Evolutionary conservation across 2,797 vertebrate genomes (phyloP), one percentile per base, ranked within the genome.

Genomic region (Chelon auratus): DNA sequence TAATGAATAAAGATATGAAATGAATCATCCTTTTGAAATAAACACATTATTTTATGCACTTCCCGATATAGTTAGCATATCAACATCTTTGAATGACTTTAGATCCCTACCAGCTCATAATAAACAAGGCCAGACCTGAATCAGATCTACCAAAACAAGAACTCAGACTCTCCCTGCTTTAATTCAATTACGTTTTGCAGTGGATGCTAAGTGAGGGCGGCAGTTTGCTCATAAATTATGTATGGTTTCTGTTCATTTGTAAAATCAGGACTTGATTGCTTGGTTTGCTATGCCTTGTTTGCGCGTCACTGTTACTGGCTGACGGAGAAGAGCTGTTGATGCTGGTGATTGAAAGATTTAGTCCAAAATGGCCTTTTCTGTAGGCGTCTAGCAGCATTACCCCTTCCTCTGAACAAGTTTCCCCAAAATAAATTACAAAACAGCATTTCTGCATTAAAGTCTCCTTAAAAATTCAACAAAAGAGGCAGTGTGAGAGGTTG

Each of bases 191-290:
- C 48, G 60, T 62, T 72, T 57, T 37, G 33, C 51, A 45, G 43
- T 26, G 13, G 33, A 12, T 24, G 53, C 43, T 26, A 45, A 47
- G 3, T 73, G 45, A 37, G 15, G 18, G 50, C 40, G 54, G 63
- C 52, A 10, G 22, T 26, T 52, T 61, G 39, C 5, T 73, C 37
- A 73, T 79, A 40, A 65, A 81, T 73, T 56, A 72, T 75, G 43
- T 59, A 75, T 39, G 5, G 17, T 36, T 42, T 67, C 47, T 40
- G 39, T 30, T 61, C 12, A 48, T 72, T 69, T 70, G 50, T 64
- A 54, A 79, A 75, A 75, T 59, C 33, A 55, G 45, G 63, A 69
- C 54, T 69, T 8, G 51, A 56, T 13, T 72, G 18, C 65, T 69
- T 22, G 4, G 5, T 70, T 81, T 55, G 40, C 2, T 10, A 13